These are phyloP conservation scores for Acanthopleura granulata DNA, from an alignment of 2,888 invertebrate genomes.

Conservation along the genomic window DNA sequence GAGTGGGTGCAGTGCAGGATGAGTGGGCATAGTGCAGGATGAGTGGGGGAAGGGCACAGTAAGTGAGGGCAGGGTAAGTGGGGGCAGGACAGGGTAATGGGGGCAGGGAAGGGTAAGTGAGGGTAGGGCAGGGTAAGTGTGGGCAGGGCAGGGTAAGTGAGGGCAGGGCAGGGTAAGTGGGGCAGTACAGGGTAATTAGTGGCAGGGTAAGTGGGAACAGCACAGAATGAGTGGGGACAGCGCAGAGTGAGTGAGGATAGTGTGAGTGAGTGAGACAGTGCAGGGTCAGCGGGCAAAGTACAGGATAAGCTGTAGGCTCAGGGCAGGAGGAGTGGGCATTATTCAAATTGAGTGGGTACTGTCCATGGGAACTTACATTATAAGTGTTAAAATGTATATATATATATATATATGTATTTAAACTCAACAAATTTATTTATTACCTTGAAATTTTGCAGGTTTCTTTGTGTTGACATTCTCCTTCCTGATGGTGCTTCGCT, in stretches of 20 bases:
- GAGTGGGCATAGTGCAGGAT: background rate
- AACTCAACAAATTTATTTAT: background rate
- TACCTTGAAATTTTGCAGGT: conserved; percentile 34
- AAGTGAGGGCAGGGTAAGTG: background rate
- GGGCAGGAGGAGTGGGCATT: background rate
- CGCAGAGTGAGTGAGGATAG: conserved; percentile 25
- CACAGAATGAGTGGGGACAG: too few species aligned
- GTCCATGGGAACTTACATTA: too few species aligned
- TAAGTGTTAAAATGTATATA: too few species aligned
- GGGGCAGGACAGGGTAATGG: background rate
- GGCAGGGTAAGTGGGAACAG: too few species aligned
- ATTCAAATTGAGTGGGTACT: too few species aligned
- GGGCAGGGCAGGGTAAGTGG: too few species aligned
- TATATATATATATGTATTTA: too few species aligned
- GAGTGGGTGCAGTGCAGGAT: conserved; percentile 24
- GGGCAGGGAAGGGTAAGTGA: background rate
- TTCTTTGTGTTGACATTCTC: conserved; percentile 41
- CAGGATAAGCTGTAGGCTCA: background rate
- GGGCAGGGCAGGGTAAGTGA: too few species aligned
- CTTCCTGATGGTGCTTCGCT: conserved; percentile 58
- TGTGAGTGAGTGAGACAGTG: conserved; percentile 32
- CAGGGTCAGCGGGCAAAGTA: background rate
- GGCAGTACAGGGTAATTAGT: too few species aligned
- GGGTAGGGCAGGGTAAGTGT: too few species aligned
- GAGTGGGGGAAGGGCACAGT: background rate